Evolutionary conservation across 2,888 invertebrate species (phyloP).

Genomic region (Linnaemya vulpina): DNA sequence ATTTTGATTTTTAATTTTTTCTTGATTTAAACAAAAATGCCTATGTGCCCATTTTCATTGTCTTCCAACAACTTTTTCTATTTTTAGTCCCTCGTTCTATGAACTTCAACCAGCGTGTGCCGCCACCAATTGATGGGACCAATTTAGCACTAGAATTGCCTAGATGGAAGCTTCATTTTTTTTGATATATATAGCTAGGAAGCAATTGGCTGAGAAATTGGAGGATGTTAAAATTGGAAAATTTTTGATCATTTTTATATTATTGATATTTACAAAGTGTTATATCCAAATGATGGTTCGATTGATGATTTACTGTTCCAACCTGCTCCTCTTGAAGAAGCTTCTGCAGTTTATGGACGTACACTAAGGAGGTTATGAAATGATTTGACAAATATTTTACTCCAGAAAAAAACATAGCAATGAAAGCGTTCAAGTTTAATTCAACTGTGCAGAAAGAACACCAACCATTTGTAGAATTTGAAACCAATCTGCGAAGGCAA

Average conservation of each 20-base stretch:
- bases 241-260: constrained; percentile 24
- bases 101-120: too few relatives aligned
- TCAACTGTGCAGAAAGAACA: constrained; percentile 62
- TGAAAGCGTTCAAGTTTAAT: constrained; percentile 63
- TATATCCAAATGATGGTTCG: constrained; percentile 26
- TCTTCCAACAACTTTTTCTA: too few relatives aligned
- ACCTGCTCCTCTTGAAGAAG: neutral
- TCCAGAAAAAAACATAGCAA: constrained; percentile 47
- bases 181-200: neutral
- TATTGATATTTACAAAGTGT: constrained; percentile 8
- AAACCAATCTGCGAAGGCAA: constrained; percentile 63
- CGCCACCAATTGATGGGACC: constrained; percentile 18
- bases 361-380: constrained; percentile 45
- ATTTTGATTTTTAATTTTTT: too few relatives aligned
- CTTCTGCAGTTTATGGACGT: neutral
- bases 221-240: constrained; percentile 38
- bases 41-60: too few relatives aligned
- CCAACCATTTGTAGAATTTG: constrained; percentile 64
- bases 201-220: neutral
- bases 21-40: too few relatives aligned
- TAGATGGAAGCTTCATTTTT: neutral
- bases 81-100: too few relatives aligned
- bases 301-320: constrained; percentile 31
- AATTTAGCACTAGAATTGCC: neutral
- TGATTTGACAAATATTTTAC: constrained; percentile 59